Evolutionary conservation across 2,113 vertebrate genomes (phyloP).

Genomic region (Nansenia antarctica): DNA sequence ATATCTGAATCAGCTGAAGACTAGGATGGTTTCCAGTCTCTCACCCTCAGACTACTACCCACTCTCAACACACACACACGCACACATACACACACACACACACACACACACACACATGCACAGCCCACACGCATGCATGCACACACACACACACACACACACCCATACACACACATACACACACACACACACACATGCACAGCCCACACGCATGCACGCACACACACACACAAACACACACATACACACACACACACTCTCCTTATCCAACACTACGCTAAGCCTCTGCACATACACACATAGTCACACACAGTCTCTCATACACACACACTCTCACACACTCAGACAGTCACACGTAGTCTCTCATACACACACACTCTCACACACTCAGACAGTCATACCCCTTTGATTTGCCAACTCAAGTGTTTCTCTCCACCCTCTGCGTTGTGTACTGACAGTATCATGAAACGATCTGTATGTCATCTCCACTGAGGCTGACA

Average conservation of each 20-base stretch:
- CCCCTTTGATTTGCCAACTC: slow-evolving; percentile 48
- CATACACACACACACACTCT: slow-evolving; percentile 18
- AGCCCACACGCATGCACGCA: slow-evolving; percentile 14
- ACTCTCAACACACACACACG: neutral
- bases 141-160: slow-evolving; percentile 11
- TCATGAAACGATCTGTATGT: slow-evolving; percentile 38
- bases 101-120: slow-evolving; percentile 10
- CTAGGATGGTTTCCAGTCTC: slow-evolving; percentile 66
- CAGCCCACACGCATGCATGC: slow-evolving; percentile 11
- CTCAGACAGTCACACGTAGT: slow-evolving; percentile 1
- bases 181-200: slow-evolving; percentile 44
- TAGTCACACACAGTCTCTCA: slow-evolving; percentile 47
- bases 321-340: slow-evolving; percentile 11
- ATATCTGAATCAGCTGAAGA: slow-evolving; percentile 73
- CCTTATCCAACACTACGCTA: slow-evolving; percentile 32
- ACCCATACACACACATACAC: slow-evolving; percentile 28
- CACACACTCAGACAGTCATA: slow-evolving; percentile 43
- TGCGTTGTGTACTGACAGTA: slow-evolving; percentile 47
- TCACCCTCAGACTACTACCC: slow-evolving; percentile 23
- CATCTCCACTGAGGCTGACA: slow-evolving; percentile 30
- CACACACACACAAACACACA: slow-evolving; percentile 8
- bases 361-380: too few relatives aligned
- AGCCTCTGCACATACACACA: slow-evolving; percentile 23
- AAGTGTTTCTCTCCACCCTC: slow-evolving; percentile 44
- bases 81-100: neutral